Evolutionary conservation across 2,888 invertebrate species (phyloP).

Genomic region (Lucinisca nassula): DNA sequence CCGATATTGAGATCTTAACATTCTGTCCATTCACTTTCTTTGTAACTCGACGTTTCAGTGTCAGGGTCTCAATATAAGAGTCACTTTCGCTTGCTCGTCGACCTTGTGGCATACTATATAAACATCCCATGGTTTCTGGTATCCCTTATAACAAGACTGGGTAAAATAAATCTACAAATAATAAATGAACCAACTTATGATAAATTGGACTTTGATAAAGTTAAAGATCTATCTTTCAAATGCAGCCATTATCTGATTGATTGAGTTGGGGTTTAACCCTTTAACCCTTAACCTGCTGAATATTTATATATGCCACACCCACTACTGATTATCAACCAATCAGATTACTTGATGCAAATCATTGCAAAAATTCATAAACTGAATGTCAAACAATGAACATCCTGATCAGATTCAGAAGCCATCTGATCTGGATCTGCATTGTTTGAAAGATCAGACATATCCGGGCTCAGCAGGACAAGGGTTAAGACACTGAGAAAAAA

Average conservation of each 20-base stretch:
- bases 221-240: no score
- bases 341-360: not conserved
- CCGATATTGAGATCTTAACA: conserved; percentile 62
- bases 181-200: no score
- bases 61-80: conserved; percentile 67
- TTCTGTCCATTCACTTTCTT: conserved; percentile 57
- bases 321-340: not conserved
- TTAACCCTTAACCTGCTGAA: not conserved
- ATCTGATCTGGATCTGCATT: not conserved
- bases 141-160: no score
- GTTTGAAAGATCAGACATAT: not conserved
- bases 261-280: no score
- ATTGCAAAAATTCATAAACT: no score
- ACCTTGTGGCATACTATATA: conserved; percentile 38
- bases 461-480: not conserved
- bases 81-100: conserved; percentile 9
- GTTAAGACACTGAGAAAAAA: no score
- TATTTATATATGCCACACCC: not conserved
- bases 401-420: not conserved
- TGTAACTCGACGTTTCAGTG: conserved; percentile 59
- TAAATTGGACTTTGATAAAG: no score
- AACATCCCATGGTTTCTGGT: conserved; percentile 74
- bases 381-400: not conserved
- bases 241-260: no score
- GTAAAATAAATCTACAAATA: no score